A percentile compares a stretch with the other conserved stretches of the same genome.
phyloP scores from a whole-genome alignment of 92 coral and sea anemone genomes.

The Siderastrea radians region DNA sequence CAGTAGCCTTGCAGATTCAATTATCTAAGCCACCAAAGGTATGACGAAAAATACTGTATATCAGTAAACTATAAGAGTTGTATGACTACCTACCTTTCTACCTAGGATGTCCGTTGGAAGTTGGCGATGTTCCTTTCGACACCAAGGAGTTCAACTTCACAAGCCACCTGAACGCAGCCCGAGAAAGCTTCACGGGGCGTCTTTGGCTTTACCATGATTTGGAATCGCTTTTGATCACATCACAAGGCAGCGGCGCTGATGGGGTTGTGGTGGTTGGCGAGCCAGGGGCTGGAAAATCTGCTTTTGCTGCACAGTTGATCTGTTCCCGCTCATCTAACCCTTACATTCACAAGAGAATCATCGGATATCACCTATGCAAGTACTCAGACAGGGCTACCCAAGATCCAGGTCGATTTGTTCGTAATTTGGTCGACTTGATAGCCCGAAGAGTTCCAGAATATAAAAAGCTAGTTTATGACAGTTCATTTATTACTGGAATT shows the following conservation, averaged over 20 bases:
- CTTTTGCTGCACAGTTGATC: slow-evolving; percentile 80
- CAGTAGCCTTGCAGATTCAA: no score
- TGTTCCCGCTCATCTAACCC: slow-evolving; percentile 82
- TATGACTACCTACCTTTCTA: background rate
- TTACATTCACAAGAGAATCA: slow-evolving; percentile 66
- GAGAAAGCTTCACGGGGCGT: slow-evolving; percentile 72
- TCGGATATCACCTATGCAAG: slow-evolving; percentile 84
- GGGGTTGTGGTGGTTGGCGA: slow-evolving; percentile 74
- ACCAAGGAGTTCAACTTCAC: slow-evolving; percentile 64
- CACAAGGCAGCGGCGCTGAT: background rate
- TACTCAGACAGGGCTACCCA: slow-evolving; percentile 71
- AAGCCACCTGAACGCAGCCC: slow-evolving; percentile 32
- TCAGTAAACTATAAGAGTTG: background rate
- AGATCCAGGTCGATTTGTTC: slow-evolving; percentile 83
- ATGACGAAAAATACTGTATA: no score
- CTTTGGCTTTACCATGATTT: slow-evolving; percentile 62
- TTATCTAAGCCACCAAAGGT: no score
- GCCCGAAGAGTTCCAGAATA: slow-evolving; percentile 76
- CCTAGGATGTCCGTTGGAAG: slow-evolving; percentile 58
- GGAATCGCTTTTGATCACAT: background rate
- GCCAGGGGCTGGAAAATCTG: slow-evolving; percentile 91
- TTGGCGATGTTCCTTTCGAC: slow-evolving; percentile 28
- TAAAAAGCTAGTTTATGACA: slow-evolving; percentile 32
- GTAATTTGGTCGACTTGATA: slow-evolving; percentile 80
- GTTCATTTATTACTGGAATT: slow-evolving; percentile 46